Conservation (phyloP, 2,888 invertebrate genomes). For the Rhaphigaster nebulosa region DNA sequence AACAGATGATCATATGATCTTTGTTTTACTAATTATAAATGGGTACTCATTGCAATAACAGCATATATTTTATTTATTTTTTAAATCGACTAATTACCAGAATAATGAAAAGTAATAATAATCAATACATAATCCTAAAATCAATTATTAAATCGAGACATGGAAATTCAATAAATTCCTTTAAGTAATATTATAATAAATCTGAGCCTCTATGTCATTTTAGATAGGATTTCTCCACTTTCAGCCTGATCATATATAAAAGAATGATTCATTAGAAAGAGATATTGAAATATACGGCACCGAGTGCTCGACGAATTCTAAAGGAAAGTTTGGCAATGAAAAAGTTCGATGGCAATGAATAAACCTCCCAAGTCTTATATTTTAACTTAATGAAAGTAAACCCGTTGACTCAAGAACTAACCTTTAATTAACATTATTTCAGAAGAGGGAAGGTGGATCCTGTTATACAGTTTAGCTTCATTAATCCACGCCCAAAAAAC, state of each 20-base stretch:
- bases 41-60: too few relatives aligned
- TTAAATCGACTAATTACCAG: too few relatives aligned
- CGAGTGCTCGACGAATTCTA: neutral
- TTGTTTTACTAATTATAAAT: too few relatives aligned
- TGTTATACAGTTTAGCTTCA: conserved; percentile 40
- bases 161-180: too few relatives aligned
- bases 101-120: too few relatives aligned
- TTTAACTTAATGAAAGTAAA: conserved; percentile 39
- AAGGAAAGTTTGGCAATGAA: conserved; percentile 21
- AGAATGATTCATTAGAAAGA: neutral
- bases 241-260: neutral
- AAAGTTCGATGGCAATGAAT: conserved; percentile 35
- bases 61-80: too few relatives aligned
- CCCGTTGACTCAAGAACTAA: conserved; percentile 15
- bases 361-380: conserved; percentile 31
- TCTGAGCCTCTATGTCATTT: neutral
- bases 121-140: too few relatives aligned
- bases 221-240: neutral
- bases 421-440: conserved; percentile 41
- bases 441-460: neutral
- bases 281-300: neutral
- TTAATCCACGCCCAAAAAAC: conserved; percentile 33
- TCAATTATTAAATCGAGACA: too few relatives aligned
- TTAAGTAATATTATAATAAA: neutral
- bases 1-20: too few relatives aligned